Conservation (phyloP, 2,888 invertebrate species). For the Perithous albicinctus region DNA sequence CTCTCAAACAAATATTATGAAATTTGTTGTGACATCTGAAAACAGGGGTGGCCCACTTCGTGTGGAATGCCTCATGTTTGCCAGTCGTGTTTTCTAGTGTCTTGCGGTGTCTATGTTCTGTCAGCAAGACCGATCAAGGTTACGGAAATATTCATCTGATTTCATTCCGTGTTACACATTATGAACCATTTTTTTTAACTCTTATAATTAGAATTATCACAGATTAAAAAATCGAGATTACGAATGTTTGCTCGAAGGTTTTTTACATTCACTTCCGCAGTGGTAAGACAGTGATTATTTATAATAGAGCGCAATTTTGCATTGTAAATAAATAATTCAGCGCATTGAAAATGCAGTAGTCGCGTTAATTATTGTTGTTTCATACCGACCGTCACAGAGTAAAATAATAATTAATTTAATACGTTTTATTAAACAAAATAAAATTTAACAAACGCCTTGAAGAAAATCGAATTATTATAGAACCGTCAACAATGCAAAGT, state of each 20-base stretch:
- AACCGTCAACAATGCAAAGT: too few species aligned
- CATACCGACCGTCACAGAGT: too few species aligned
- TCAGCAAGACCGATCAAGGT: constrained; percentile 47
- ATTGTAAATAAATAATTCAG: neutral
- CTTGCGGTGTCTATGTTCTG: constrained; percentile 31
- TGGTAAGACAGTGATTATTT: constrained; percentile 20
- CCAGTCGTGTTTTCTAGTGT: constrained; percentile 33
- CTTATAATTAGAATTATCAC: constrained; percentile 35
- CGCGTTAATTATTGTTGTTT: too few species aligned
- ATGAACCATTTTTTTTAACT: neutral
- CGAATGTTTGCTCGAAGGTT: constrained; percentile 36
- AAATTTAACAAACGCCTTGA: too few species aligned
- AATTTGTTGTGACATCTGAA: too few species aligned
- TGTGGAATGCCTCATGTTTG: too few species aligned
- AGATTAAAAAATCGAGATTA: constrained; percentile 54
- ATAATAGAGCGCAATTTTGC: neutral
- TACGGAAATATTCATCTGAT: constrained; percentile 51
- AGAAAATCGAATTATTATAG: too few species aligned
- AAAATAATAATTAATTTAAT: too few species aligned
- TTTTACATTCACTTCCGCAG: constrained; percentile 50
- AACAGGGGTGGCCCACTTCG: too few species aligned
- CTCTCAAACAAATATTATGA: too few species aligned
- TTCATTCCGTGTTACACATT: neutral
- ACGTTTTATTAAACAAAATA: too few species aligned
- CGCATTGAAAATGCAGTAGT: neutral